Conservation (phyloP, 2,888 invertebrate species). For the Cephus pygmeus region DNA sequence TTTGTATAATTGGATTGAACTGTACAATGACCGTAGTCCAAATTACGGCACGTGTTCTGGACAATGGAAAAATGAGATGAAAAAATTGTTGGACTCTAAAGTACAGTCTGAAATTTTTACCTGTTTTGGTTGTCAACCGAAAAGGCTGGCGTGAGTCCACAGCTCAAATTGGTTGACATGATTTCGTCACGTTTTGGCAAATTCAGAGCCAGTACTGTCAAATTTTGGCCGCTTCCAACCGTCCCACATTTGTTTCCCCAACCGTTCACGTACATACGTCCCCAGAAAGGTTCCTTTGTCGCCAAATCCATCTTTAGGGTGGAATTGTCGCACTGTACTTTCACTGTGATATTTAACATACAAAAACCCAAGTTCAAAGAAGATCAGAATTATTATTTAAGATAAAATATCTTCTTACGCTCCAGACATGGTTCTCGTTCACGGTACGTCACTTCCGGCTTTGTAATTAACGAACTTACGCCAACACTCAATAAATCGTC, state of each 20-base stretch:
- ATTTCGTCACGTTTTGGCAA: slow-evolving; percentile 60
- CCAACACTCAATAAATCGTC: slow-evolving; percentile 86
- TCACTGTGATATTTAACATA: slow-evolving; percentile 69
- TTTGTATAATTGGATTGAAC: slow-evolving; percentile 86
- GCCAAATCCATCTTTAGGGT: slow-evolving; percentile 71
- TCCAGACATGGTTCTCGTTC: slow-evolving; percentile 86
- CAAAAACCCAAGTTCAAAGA: background rate
- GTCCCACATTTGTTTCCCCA: slow-evolving; percentile 80
- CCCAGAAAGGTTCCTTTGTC: slow-evolving; percentile 69
- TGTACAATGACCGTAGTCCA: slow-evolving; percentile 84
- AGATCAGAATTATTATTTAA: background rate
- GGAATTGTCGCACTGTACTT: slow-evolving; percentile 80
- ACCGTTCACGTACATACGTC: slow-evolving; percentile 84
- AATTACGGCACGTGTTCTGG: slow-evolving; percentile 74
- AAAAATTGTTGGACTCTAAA: background rate
- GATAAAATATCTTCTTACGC: slow-evolving; percentile 69
- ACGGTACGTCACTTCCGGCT: slow-evolving; percentile 76
- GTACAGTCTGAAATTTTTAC: slow-evolving; percentile 34
- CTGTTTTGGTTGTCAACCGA: slow-evolving; percentile 58
- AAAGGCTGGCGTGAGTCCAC: slow-evolving; percentile 58
- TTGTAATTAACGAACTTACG: slow-evolving; percentile 74
- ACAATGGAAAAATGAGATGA: slow-evolving; percentile 16
- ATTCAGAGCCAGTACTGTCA: slow-evolving; percentile 72
- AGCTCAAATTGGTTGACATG: slow-evolving; percentile 38
- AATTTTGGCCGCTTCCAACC: slow-evolving; percentile 68